A percentile compares a stretch with the other conserved stretches of the same genome.
phyloP scores from a whole-genome alignment of 2,888 invertebrate genomes.

The Altica lythri region DNA sequence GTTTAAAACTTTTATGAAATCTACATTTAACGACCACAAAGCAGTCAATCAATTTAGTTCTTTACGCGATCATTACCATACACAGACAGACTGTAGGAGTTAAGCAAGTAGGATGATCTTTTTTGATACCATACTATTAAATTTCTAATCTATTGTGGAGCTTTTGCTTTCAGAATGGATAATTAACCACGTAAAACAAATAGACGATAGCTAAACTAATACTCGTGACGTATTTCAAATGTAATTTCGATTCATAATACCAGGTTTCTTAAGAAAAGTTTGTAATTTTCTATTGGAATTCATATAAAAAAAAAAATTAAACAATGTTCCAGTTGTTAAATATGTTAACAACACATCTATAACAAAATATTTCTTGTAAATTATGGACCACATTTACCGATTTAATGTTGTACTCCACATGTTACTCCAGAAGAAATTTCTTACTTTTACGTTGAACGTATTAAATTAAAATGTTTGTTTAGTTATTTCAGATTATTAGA shows the following conservation, averaged over 20 bases:
- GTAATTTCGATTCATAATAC: background rate
- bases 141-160: constrained; percentile 6
- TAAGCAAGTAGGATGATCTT: constrained; percentile 7
- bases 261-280: no score
- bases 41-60: background rate
- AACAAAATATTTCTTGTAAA: no score
- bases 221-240: constrained; percentile 7
- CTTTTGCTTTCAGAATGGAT: constrained; percentile 2
- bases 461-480: no score
- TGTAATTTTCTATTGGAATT: no score
- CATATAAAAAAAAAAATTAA: no score
- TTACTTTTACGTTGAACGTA: no score
- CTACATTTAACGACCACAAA: background rate
- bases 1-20: background rate
- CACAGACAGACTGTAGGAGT: background rate
- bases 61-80: background rate
- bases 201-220: constrained; percentile 5
- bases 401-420: no score
- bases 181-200: constrained; percentile 5
- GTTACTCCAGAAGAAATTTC: no score
- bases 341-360: no score
- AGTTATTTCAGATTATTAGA: no score
- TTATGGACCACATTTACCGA: no score
- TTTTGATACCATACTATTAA: constrained; percentile 9
- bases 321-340: no score